These are phyloP conservation scores for Trachurus trachurus DNA, from an alignment of 2,797 vertebrate genomes.

Conservation along the genomic window DNA sequence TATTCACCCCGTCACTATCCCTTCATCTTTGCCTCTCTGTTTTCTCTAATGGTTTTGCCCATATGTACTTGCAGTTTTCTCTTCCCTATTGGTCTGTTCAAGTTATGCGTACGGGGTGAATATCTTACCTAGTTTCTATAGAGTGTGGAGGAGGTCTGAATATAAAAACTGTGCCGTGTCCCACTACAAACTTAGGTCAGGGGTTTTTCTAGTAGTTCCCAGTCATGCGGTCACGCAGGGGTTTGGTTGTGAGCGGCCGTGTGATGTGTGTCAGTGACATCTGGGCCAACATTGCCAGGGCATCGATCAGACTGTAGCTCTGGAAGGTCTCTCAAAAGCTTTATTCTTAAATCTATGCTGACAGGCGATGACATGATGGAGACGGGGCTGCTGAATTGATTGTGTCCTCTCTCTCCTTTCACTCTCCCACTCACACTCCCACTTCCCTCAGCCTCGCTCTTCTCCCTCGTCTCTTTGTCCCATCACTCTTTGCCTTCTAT, in stretches of 20 bases:
- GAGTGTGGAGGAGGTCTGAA: not conserved
- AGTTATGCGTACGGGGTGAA: slow-evolving; percentile 20
- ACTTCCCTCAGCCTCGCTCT: slow-evolving; percentile 38
- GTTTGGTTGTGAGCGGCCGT: slow-evolving; percentile 33
- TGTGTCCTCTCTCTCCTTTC: slow-evolving; percentile 70
- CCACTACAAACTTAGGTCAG: not conserved
- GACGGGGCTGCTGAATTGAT: slow-evolving; percentile 78
- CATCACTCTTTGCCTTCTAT: slow-evolving; percentile 60
- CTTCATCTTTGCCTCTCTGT: slow-evolving; percentile 66
- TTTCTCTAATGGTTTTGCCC: slow-evolving; percentile 92
- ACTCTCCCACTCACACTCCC: slow-evolving; percentile 46
- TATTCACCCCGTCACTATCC: slow-evolving; percentile 88
- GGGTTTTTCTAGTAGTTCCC: slow-evolving; percentile 23
- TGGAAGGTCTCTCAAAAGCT: slow-evolving; percentile 78
- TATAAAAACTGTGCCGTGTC: not conserved
- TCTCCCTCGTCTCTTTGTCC: slow-evolving; percentile 61
- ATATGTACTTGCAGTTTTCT: slow-evolving; percentile 90
- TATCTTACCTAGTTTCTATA: slow-evolving; percentile 11
- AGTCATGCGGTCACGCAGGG: slow-evolving; percentile 11
- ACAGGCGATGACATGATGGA: slow-evolving; percentile 85
- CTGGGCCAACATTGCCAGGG: slow-evolving; percentile 51
- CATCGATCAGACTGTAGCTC: slow-evolving; percentile 73
- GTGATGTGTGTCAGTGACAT: slow-evolving; percentile 59
- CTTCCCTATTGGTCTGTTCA: slow-evolving; percentile 27
- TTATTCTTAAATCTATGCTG: slow-evolving; percentile 82